Base-by-base conservation (phyloP, 2,888 invertebrate species). In the Harpalus rufipes region DNA sequence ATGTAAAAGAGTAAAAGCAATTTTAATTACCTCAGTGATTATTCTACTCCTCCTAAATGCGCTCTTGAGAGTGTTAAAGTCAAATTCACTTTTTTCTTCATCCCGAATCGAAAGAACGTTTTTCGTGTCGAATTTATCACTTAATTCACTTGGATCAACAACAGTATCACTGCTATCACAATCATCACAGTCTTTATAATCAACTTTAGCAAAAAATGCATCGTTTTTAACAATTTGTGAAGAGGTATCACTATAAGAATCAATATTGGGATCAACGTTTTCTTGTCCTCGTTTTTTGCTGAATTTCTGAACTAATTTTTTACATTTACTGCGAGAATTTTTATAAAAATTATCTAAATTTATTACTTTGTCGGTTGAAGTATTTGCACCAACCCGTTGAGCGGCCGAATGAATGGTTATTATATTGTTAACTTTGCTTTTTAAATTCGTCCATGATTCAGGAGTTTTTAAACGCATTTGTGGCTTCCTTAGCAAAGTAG, bases 291-390 rank as follows among this genome's bases (percentile, higher is more conserved):
- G 88, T 51, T 87, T 87, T 61, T 87, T 88, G 68, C 88, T 88
- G 85, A 91, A 90, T 41, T 87, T 90, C 82, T 88, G 89, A 16
- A 91, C 86, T 72, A 91, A 89, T 81, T 89, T 90, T 86, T 89
- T 90, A 87, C 91, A 91, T 86, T 90, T 91, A 79, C 88, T 89
- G 86, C 90, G 91, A 2, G 91, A 91, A 65, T 88, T 89, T 87
- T 90, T 91, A 86, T 90, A 90, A 88, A 91, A 89, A 86, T 90
- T 91, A 86, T 91, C 91, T 10, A 91, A 87, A 78, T 90, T 90
- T 2, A 90, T 88, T 16, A 90, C 90, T 81, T 88, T 89, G 16
- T 91, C 90, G 6, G 85, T 85, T 81, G 89, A 90, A 21, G 78
- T 56, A n/a, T 72, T 76, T 7, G 90, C 90, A 0, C 90, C 91